Evolutionary conservation across 2,797 vertebrate species (phyloP), one percentile per base, ranked within the genome.

Genomic region (Clamator glandarius): DNA sequence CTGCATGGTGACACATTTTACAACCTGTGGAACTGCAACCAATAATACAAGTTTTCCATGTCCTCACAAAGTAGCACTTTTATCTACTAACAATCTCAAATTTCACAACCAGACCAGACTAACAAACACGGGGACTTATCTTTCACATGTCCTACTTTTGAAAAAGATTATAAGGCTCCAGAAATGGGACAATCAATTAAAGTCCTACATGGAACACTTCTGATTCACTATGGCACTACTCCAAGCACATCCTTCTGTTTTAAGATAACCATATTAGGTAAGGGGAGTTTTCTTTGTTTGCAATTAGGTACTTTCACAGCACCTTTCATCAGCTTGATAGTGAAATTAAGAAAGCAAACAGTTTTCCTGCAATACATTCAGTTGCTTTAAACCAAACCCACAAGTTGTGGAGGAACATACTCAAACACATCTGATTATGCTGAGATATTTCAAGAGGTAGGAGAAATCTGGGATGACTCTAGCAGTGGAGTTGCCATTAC

Each of bases 101-200:
- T 79, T 61, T 6, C 79, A 25, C 46, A 84, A 33, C 33, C 1
- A 0, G 35, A 74, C 21, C 54, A 55, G 54, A 62, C 31, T 58
- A 74, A 72, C 19, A 29, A 4, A 8, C 1, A 16, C 0, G 1
- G 12, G 7, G 24, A 69, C 21, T 75, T 80, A 16, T 0, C n/a
- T 44, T 44, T 50, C 68, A 35, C 5, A 50, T 7, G 52, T 33
- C 33, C 69, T 31, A 15, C 19, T 84, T 82, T 20, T 20, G 24
- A 25, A 88, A 61, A 48, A 41, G 12, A 44, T 8, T 41, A 46
- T 29, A 25, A 15, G 6, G 20, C 33, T 87, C 63, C 41, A 64
- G 36, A 57, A 35, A 12, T 11, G 15, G 15, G 17, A 73, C 15
- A 13, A 73, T 15, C 33, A 52, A 68, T 16, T 10, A 70, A 61